Conservation (phyloP, 2,797 vertebrate genomes). For the Lagodon rhomboides region DNA sequence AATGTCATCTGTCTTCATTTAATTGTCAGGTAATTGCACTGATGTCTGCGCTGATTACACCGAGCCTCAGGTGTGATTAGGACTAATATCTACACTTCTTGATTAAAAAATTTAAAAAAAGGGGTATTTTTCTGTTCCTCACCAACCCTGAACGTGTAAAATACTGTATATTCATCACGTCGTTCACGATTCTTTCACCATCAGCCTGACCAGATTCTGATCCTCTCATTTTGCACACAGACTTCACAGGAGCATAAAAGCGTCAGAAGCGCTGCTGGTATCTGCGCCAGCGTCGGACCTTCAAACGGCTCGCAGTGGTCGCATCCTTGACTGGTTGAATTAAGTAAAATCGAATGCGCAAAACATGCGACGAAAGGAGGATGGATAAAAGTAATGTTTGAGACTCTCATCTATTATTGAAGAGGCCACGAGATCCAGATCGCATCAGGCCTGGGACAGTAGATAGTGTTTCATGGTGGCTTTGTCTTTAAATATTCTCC, state of each 20-base stretch:
- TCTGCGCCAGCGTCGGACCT: constrained; percentile 2
- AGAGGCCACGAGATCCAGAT: constrained; percentile 76
- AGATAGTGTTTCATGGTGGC: constrained; percentile 86
- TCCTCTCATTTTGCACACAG: background rate
- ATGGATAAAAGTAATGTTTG: constrained; percentile 77
- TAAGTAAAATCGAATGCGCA: constrained; percentile 52
- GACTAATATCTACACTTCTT: background rate
- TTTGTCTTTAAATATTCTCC: constrained; percentile 88
- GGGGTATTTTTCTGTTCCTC: background rate
- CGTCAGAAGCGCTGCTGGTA: background rate
- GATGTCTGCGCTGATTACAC: background rate
- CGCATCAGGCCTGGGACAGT: constrained; percentile 78
- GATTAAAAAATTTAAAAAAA: background rate
- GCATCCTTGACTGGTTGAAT: constrained; percentile 49
- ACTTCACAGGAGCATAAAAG: background rate
- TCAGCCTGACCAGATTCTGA: background rate
- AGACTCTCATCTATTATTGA: constrained; percentile 86
- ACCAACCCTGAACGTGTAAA: background rate
- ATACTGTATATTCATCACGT: background rate
- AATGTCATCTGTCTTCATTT: background rate
- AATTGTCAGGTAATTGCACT: background rate
- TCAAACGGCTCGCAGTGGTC: constrained; percentile 9
- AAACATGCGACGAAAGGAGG: constrained; percentile 53
- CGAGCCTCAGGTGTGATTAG: background rate
- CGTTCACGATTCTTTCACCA: background rate